Base-by-base conservation (phyloP, 2,888 invertebrate species). In the Ichneumoninae sp. region DNA sequence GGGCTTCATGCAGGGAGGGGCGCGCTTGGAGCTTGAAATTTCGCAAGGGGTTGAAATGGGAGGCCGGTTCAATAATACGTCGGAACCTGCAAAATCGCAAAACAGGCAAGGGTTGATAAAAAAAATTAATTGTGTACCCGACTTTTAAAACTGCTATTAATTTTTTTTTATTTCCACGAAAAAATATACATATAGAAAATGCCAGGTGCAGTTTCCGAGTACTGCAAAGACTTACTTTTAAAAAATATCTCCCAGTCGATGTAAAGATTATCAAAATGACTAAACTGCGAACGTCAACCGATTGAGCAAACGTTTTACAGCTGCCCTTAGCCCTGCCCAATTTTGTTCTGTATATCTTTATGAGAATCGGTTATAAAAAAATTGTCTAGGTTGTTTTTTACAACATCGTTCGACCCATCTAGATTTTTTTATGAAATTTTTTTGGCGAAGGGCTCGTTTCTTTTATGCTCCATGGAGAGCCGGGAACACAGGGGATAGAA, bases 1-100 rank as follows among this genome's bases (percentile, higher is more conserved):
- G 69, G 22, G 57, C 10, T 8, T 13, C 57, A 62, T 62, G 69
- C 19, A 8, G 36, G 44, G 33, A n/a, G 66, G 33, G 72, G 66
- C 8, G 22, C 26, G 54, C 8, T 52, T 40, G 62, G 70, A 70
- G 52, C 62, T 62, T 69, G 66, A 74, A 71, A 76, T 85, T 74
- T 47, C 44, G 19, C 50, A 65, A 22, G 54, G 66, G 66, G 66
- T 47, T 33, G 50, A 16, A 54, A 65, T 47, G 72, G 52, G 36
- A 44, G 60, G 70, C 54, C 66, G 13, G 62, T 69, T 75, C 50
- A 30, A 36, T 47, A 69, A 80, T 33, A 75, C 80, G 40, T 65
- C 50, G 50, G 36, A n/a, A 22, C 33, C 50, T 47, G 26, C 60
- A 40, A 52, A 68, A 36, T 75, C 66, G 3, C 26, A 74, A 78